Conservation (phyloP, 1,140 invertebrate genomes). For the Drosophila trapezifrons region DNA sequence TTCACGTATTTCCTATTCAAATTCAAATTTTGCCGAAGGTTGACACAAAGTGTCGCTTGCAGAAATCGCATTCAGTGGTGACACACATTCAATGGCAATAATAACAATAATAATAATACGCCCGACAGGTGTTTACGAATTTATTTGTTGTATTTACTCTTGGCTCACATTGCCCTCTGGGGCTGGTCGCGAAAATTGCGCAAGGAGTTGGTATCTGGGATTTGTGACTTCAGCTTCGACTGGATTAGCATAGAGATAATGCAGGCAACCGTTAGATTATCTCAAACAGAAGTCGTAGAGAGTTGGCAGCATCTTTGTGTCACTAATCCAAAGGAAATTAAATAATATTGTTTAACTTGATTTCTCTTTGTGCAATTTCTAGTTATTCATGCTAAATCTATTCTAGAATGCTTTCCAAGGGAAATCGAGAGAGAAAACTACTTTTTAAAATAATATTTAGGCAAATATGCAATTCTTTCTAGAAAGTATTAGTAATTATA, state of each 20-base stretch:
- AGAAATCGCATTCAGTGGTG: constrained; percentile 42
- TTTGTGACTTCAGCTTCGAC: not conserved
- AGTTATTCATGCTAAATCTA: not conserved
- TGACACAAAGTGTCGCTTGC: constrained; percentile 16
- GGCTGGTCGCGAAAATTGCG: constrained; percentile 21
- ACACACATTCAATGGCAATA: constrained; percentile 35
- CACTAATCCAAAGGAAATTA: constrained; percentile 4
- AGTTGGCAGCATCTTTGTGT: not conserved
- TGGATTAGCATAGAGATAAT: constrained; percentile 22
- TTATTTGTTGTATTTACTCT: constrained; percentile 20
- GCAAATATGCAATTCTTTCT: not conserved
- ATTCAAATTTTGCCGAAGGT: constrained; percentile 57
- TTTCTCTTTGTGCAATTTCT: not conserved
- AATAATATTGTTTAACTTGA: constrained; percentile 15
- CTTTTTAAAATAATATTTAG: not conserved
- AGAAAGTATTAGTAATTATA: not conserved
- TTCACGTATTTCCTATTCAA: constrained; percentile 65
- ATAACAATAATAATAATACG: constrained; percentile 22
- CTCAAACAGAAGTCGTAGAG: not conserved
- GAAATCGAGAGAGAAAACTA: not conserved
- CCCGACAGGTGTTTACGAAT: constrained; percentile 1
- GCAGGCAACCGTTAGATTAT: constrained; percentile 22
- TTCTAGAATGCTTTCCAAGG: not conserved
- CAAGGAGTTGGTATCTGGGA: constrained; percentile 8
- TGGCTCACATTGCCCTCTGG: constrained; percentile 17